phyloP scores from a whole-genome alignment of 2,797 vertebrate genomes.

The Rachycentron canadum region DNA sequence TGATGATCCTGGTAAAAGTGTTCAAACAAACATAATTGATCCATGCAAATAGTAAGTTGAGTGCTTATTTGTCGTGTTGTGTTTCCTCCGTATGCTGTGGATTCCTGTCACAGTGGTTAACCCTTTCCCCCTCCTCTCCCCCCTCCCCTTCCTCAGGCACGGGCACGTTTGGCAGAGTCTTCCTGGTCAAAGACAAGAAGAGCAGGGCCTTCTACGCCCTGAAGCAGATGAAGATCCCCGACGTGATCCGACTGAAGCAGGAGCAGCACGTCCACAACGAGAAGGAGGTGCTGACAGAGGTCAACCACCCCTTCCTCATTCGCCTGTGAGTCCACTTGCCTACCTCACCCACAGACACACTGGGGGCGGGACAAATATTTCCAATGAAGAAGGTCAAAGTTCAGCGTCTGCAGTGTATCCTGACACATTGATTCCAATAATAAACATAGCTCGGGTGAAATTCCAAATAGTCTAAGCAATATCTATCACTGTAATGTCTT shows the following conservation, averaged over 20 bases:
- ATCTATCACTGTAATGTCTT: too few relatives aligned
- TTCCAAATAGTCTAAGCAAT: too few relatives aligned
- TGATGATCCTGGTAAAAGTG: not conserved
- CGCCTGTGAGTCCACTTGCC: conserved; percentile 88
- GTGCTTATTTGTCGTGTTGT: conserved; percentile 6
- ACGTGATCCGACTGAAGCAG: conserved; percentile 95
- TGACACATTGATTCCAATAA: not conserved
- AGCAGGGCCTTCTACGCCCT: conserved; percentile 89
- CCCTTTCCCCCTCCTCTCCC: not conserved
- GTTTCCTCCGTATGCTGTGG: not conserved
- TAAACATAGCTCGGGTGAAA: not conserved
- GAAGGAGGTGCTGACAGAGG: conserved; percentile 92
- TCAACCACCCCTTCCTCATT: conserved; percentile 93
- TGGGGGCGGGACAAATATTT: not conserved
- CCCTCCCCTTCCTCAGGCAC: conserved; percentile 85
- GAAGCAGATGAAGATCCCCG: conserved; percentile 96
- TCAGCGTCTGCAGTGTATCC: not conserved
- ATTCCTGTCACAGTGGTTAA: not conserved
- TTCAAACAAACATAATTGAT: not conserved
- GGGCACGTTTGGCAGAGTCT: conserved; percentile 94
- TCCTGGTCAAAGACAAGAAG: conserved; percentile 91
- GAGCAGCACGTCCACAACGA: conserved; percentile 97
- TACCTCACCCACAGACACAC: not conserved
- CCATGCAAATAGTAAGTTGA: not conserved
- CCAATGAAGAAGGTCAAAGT: conserved; percentile 3